Evolutionary conservation across 2,888 invertebrate species (phyloP).

Genomic region (Pheosia tremula): DNA sequence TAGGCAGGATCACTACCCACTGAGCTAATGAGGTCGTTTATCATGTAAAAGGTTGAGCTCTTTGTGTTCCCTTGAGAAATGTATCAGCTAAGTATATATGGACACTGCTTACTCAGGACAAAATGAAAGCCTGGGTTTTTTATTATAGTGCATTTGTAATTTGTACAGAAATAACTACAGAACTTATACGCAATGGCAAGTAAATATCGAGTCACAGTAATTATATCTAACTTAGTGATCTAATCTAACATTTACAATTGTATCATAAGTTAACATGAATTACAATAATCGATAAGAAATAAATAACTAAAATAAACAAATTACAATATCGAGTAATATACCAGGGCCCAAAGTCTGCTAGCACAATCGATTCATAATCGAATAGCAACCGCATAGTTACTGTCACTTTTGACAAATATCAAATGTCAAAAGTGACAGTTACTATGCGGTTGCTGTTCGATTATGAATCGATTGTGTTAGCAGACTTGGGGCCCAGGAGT

Average conservation of each 20-base stretch:
- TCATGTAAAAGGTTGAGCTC: too few species aligned
- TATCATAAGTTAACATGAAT: constrained; percentile 18
- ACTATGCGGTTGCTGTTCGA: too few species aligned
- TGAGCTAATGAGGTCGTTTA: too few species aligned
- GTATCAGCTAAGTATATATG: too few species aligned
- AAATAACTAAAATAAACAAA: constrained; percentile 28
- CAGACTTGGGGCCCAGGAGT: not conserved
- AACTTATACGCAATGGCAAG: constrained; percentile 40
- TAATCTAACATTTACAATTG: constrained; percentile 30
- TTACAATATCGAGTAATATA: constrained; percentile 27
- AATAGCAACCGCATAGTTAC: too few species aligned
- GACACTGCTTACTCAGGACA: not conserved
- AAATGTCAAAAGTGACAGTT: too few species aligned
- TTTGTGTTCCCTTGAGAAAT: too few species aligned
- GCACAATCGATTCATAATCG: too few species aligned
- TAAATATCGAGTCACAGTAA: constrained; percentile 26
- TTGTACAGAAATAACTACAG: constrained; percentile 30
- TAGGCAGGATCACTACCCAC: too few species aligned
- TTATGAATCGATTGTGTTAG: too few species aligned
- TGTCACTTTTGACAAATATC: too few species aligned
- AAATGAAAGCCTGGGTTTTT: not conserved
- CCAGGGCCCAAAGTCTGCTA: not conserved
- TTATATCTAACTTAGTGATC: constrained; percentile 10
- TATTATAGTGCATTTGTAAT: constrained; percentile 26
- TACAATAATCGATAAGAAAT: constrained; percentile 23